phyloP scores from a whole-genome alignment of 2,113 vertebrate species.

The Hippocampus comes region DNA sequence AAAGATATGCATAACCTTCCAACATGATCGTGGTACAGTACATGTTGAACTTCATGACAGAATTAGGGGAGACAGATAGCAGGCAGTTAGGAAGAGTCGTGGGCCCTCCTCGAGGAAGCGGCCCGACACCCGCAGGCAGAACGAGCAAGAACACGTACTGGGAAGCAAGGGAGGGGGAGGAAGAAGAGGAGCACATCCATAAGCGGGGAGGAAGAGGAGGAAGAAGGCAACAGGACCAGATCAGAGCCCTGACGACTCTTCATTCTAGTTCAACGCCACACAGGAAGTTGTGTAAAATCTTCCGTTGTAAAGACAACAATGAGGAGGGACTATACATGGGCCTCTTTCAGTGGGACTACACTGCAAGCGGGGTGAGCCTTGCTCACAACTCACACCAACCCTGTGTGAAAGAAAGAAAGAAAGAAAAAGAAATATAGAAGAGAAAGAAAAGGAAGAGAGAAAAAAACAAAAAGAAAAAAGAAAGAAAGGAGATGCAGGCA shows the following conservation, averaged over 20 bases:
- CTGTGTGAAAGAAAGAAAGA: conserved; percentile 25
- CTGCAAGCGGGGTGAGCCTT: conserved; percentile 39
- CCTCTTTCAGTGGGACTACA: conserved; percentile 56
- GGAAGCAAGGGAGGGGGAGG: conserved; percentile 37
- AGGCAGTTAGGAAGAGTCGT: conserved; percentile 51
- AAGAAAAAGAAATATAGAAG: too few relatives aligned
- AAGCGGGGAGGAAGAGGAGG: conserved; percentile 23
- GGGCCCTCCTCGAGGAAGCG: conserved; percentile 25
- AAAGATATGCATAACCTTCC: conserved; percentile 70
- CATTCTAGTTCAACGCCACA: conserved; percentile 68
- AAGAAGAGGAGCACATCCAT: conserved; percentile 38
- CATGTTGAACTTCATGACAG: conserved; percentile 69
- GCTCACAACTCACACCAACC: conserved; percentile 46
- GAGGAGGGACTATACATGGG: conserved; percentile 38
- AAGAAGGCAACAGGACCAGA: conserved; percentile 62
- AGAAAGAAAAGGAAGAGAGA: not conserved
- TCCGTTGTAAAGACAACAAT: conserved; percentile 45
- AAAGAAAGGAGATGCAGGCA: conserved; percentile 38
- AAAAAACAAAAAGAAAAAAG: conserved; percentile 17
- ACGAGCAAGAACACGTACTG: conserved; percentile 48
- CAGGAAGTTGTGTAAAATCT: conserved; percentile 50
- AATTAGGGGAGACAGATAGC: conserved; percentile 55
- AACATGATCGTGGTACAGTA: conserved; percentile 67
- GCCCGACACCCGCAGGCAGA: conserved; percentile 33
- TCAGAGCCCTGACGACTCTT: conserved; percentile 66